Evolutionary conservation across 1,140 invertebrate species (phyloP).

Genomic region (Chrysopa pallens): DNA sequence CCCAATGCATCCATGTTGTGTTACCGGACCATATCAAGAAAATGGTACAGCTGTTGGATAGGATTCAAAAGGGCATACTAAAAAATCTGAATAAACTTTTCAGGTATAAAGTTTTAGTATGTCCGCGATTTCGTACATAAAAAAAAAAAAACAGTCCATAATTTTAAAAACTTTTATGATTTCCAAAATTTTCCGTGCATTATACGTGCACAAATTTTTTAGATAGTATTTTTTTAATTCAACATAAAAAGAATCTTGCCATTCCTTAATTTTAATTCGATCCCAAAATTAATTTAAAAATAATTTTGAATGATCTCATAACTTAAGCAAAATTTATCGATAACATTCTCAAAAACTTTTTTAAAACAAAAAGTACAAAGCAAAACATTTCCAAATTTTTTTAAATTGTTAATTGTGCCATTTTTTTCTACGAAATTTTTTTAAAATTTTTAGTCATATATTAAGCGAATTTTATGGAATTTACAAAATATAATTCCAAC

Average conservation of each 20-base stretch:
- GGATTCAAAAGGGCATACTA: neutral
- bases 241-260: neutral
- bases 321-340: neutral
- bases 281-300: neutral
- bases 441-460: no score
- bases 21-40: conserved; percentile 66
- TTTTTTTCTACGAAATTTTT: no score
- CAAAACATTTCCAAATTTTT: conserved; percentile 1
- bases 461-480: no score
- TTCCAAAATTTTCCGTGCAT: no score
- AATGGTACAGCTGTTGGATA: conserved; percentile 25
- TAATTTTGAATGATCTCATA: conserved; percentile 1
- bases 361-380: conserved; percentile 1
- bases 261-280: neutral
- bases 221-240: neutral
- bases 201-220: no score
- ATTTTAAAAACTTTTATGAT: no score
- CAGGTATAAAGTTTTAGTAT: neutral
- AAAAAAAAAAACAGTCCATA: no score
- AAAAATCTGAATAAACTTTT: neutral
- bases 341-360: neutral
- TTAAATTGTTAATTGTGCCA: no score
- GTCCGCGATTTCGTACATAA: no score
- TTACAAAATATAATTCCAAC: no score
- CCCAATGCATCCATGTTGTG: conserved; percentile 65